phyloP scores from a whole-genome alignment of 2,888 invertebrate species.

The Metopia argyrocephala region DNA sequence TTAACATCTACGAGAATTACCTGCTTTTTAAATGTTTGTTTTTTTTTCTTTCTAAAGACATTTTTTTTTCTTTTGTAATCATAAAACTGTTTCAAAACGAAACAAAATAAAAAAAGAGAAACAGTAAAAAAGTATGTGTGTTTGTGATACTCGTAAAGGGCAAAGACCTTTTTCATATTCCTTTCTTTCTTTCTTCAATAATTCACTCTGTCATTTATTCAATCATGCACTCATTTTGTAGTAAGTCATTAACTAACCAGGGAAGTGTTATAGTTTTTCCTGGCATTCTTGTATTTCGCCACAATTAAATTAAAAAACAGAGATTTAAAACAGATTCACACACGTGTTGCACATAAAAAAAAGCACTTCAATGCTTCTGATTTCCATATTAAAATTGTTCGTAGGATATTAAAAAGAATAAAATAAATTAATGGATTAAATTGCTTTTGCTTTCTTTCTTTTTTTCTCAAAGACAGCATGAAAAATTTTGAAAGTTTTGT shows the following conservation, averaged over 20 bases:
- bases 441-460: slow-evolving; percentile 11
- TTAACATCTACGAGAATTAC: background rate
- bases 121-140: background rate
- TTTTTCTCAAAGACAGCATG: slow-evolving; percentile 2
- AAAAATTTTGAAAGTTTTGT: slow-evolving; percentile 43
- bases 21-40: slow-evolving; percentile 17
- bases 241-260: background rate
- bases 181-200: background rate
- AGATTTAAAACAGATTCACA: too few relatives aligned
- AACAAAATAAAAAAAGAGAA: slow-evolving; percentile 8
- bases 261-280: slow-evolving; percentile 11
- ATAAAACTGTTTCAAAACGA: slow-evolving; percentile 49
- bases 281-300: slow-evolving; percentile 35
- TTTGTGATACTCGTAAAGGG: slow-evolving; percentile 39
- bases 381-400: slow-evolving; percentile 32
- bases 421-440: too few relatives aligned
- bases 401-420: slow-evolving; percentile 61
- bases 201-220: background rate
- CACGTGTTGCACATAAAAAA: slow-evolving; percentile 62
- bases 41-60: background rate
- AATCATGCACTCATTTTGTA: background rate
- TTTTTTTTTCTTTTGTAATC: slow-evolving; percentile 8
- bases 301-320: too few relatives aligned
- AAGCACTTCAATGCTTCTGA: slow-evolving; percentile 19
- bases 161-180: slow-evolving; percentile 58